Percentiles rank a stretch among this genome's conserved stretches.
phyloP scores from a whole-genome alignment of 2,797 vertebrate species.

The Coregonus ussuriensis region DNA sequence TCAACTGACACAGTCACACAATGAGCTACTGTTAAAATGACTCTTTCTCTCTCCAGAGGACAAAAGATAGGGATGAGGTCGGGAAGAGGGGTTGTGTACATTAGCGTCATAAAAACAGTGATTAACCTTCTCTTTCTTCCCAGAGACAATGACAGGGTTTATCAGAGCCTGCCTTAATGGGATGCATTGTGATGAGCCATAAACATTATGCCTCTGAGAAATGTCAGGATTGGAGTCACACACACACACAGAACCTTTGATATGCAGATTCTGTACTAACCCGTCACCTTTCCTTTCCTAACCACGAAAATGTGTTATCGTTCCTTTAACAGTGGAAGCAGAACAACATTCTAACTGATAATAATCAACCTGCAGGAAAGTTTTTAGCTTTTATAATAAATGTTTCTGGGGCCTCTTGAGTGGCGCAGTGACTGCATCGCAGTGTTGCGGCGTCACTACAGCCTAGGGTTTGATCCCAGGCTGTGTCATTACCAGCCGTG shows the following conservation, averaged over 20 bases:
- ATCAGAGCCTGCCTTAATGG: conserved; percentile 23
- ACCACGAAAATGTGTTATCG: conserved; percentile 44
- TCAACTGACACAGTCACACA: conserved; percentile 43
- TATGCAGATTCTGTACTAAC: conserved; percentile 69
- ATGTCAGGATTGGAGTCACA: conserved; percentile 17
- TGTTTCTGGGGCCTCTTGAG: background rate
- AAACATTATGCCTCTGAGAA: conserved; percentile 45
- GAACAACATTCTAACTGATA: conserved; percentile 61
- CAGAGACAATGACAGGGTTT: conserved; percentile 47
- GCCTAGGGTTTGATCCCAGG: too few species aligned
- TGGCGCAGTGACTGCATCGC: too few species aligned
- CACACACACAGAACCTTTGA: conserved; percentile 69
- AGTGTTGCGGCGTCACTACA: too few species aligned
- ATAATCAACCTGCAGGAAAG: conserved; percentile 70
- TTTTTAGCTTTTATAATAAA: conserved; percentile 30
- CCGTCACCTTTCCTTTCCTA: conserved; percentile 56
- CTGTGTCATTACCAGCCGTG: too few species aligned
- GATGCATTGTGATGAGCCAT: conserved; percentile 8
- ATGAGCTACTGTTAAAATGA: conserved; percentile 1
- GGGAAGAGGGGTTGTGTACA: background rate
- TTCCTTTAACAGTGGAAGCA: conserved; percentile 39
- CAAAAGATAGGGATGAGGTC: background rate
- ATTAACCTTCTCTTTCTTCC: conserved; percentile 43
- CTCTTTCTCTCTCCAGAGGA: background rate
- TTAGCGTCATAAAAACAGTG: conserved; percentile 6